A percentile compares a stretch with the other conserved stretches of the same genome.
Evolutionary conservation across 2,797 vertebrate genomes (phyloP).

Genomic region (Pygocentrus nattereri): DNA sequence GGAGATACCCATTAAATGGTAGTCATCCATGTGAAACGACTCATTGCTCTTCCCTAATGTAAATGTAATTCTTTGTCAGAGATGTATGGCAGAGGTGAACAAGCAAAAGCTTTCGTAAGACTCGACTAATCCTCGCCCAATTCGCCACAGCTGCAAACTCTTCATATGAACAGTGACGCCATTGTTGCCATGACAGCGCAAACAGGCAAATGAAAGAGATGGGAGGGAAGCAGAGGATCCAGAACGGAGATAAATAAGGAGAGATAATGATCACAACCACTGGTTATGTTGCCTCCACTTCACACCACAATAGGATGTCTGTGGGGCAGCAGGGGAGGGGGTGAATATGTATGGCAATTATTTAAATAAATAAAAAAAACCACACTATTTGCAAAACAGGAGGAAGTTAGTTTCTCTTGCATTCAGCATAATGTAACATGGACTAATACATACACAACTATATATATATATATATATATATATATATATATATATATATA

Average conservation of each 20-base stretch:
- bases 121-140: conserved; percentile 20
- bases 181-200: conserved; percentile 37
- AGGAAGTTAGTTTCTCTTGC: conserved; percentile 8
- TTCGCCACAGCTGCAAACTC: conserved; percentile 3
- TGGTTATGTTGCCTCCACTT: conserved; percentile 21
- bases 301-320: conserved; percentile 12
- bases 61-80: neutral
- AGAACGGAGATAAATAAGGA: conserved; percentile 38
- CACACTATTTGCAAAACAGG: neutral
- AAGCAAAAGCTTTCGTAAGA: conserved; percentile 8
- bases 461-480: neutral
- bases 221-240: neutral
- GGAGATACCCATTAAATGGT: neutral
- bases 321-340: neutral
- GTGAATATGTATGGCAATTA: neutral
- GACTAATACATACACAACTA: neutral
- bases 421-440: neutral
- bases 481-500: neutral
- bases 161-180: conserved; percentile 8
- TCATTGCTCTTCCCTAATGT: no score
- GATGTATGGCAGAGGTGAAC: neutral
- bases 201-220: conserved; percentile 5
- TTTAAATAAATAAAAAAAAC: conserved; percentile 1
- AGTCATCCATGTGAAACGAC: neutral
- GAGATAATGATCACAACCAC: conserved; percentile 28